Base-by-base conservation (phyloP, 2,797 vertebrate species). In the Sebastes wilsoni region DNA sequence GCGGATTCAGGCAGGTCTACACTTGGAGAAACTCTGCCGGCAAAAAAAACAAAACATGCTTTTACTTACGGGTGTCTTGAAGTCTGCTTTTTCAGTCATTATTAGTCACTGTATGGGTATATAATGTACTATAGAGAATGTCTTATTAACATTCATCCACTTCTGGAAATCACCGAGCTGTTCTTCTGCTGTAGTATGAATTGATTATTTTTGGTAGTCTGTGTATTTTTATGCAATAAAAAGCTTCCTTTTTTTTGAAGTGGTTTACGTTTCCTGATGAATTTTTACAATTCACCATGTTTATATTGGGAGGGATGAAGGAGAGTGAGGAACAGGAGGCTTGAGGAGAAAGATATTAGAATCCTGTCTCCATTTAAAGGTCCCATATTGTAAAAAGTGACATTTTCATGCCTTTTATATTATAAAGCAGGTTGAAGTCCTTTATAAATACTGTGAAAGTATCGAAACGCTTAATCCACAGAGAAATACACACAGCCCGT, bases 171-270 rank as follows among this genome's bases (percentile, higher is more conserved):
- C 62, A 66, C 73, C 28, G 22, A 49, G 58, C 59, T 84, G 58
- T 81, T 78, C 59, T 70, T 83, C 88, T 89, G 88, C 90, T 91
- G 83, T 90, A 88, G 66, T 83, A 68, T 81, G 30, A 88, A 80
- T 20, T 81, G 59, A 66, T 62, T 86, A 61, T 83, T 86, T 89
- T 88, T 88, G 75, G 80, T 81, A 76, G 81, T 77, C 12, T 85
- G 62, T 87, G 66, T 84, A 86, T 90, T 93, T 92, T 87, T 79
- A 90, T 85, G 75, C 76, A 94, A 93, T 94, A 94, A 94, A 93
- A 66, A 58, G 3, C 62, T 81, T 73, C 9, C 27, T 36, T 55
- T 79, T 86, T 89, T 87, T 89, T 72, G 28, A 72, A 80, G 54
- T 18, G 14, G 36, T 49, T 49, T 52, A 1, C 3, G 8, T 76